phyloP scores from a whole-genome alignment of 1,140 invertebrate species.

The Drosophila kurseongensis region DNA sequence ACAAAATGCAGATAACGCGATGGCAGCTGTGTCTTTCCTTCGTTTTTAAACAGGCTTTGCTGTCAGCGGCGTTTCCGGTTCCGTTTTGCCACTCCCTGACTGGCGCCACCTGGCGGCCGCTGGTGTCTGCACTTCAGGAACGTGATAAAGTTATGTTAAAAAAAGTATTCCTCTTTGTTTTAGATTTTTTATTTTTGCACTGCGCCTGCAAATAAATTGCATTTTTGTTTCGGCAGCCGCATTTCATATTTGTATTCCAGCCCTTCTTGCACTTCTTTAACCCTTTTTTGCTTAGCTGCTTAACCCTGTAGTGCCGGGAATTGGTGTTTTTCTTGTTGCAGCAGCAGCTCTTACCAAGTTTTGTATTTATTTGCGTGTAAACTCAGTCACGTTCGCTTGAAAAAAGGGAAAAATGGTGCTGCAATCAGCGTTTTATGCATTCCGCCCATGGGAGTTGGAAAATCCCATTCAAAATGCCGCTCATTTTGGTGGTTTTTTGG shows the following conservation, averaged over 20 bases:
- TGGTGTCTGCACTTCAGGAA: conserved; percentile 30
- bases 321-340: conserved; percentile 19
- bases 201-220: conserved; percentile 59
- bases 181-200: conserved; percentile 12
- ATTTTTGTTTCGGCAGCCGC: conserved; percentile 67
- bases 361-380: conserved; percentile 74
- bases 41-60: conserved; percentile 47
- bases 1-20: conserved; percentile 59
- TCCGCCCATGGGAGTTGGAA: conserved; percentile 7
- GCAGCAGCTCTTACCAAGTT: conserved; percentile 24
- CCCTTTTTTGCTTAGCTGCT: conserved; percentile 44
- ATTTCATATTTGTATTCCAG: conserved; percentile 53
- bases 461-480: conserved; percentile 36
- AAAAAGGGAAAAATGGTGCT: conserved; percentile 11
- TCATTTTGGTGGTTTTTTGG: conserved; percentile 30
- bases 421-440: conserved; percentile 75
- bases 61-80: conserved; percentile 71
- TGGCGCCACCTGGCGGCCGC: conserved; percentile 65
- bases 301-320: conserved; percentile 41
- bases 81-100: conserved; percentile 48
- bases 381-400: conserved; percentile 60
- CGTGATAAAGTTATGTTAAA: conserved; percentile 58
- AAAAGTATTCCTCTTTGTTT: too few species aligned
- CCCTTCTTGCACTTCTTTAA: conserved; percentile 18
- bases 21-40: conserved; percentile 44